A percentile compares a stretch with the other conserved stretches of the same genome.
Conservation (phyloP, 2,888 invertebrate genomes). For the Lochmaea capreae region DNA sequence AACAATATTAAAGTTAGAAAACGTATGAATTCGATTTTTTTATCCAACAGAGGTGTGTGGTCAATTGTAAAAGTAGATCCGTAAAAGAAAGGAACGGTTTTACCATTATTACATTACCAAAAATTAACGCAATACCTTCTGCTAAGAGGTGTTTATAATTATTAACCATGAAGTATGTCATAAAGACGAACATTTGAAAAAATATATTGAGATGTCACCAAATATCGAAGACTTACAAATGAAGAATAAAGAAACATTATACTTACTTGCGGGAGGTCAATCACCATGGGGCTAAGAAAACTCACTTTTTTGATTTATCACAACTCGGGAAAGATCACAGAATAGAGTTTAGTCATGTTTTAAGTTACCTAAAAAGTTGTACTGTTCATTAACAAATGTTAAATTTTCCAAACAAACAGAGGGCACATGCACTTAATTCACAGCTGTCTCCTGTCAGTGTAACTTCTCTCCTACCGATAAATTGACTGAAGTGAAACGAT, state of each 20-base stretch:
- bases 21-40: neutral
- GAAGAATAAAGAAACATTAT: conserved; percentile 32
- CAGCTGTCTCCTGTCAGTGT: conserved; percentile 47
- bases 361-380: conserved; percentile 39
- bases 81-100: conserved; percentile 21
- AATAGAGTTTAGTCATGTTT: conserved; percentile 45
- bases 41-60: conserved; percentile 3
- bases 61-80: conserved; percentile 21
- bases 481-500: conserved; percentile 22
- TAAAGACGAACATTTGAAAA: neutral
- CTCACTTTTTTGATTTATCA: conserved; percentile 47
- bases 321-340: conserved; percentile 51
- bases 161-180: neutral
- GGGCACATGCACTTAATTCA: conserved; percentile 43
- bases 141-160: neutral
- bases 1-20: neutral
- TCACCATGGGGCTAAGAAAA: conserved; percentile 44
- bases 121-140: conserved; percentile 22
- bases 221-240: conserved; percentile 26
- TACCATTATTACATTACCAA: conserved; percentile 21
- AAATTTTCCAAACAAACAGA: conserved; percentile 40
- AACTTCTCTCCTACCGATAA: conserved; percentile 17
- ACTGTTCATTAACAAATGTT: conserved; percentile 27
- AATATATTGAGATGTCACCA: conserved; percentile 1
- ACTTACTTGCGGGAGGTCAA: conserved; percentile 48